Evolutionary conservation across 1,140 invertebrate genomes (phyloP).

Genomic region (Dinoponera quadriceps): DNA sequence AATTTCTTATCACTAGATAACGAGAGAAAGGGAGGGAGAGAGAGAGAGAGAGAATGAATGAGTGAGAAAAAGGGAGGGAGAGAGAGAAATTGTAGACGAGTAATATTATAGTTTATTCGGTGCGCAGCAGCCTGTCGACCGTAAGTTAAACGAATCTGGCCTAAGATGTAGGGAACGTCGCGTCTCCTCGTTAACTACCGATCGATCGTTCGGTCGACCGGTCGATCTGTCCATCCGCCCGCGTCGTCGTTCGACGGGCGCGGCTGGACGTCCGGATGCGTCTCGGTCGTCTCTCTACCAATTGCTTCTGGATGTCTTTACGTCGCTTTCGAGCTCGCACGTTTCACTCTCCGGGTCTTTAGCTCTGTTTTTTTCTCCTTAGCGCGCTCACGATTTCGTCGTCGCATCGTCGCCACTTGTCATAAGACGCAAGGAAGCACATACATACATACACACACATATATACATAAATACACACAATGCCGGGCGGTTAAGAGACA

Average conservation of each 20-base stretch:
- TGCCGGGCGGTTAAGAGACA: background rate
- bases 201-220: constrained; percentile 30
- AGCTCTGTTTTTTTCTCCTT: background rate
- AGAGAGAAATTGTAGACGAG: constrained; percentile 38
- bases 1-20: constrained; percentile 58
- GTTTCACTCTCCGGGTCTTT: constrained; percentile 16
- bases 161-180: constrained; percentile 41
- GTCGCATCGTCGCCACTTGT: background rate
- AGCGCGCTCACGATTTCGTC: constrained; percentile 19
- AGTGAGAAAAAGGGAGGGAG: constrained; percentile 13
- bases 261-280: background rate
- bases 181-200: constrained; percentile 15
- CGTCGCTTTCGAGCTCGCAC: constrained; percentile 10
- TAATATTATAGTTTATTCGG: constrained; percentile 26
- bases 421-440: background rate
- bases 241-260: background rate
- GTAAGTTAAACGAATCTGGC: constrained; percentile 54
- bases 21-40: constrained; percentile 57
- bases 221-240: background rate
- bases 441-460: too few relatives aligned
- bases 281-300: background rate
- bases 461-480: too few relatives aligned
- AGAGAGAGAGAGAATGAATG: constrained; percentile 30
- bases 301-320: background rate
- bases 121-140: background rate